Evolutionary conservation across 2,888 invertebrate genomes (phyloP), one percentile per base, ranked within the genome.

Genomic region (Orthonychiurus folsomi): DNA sequence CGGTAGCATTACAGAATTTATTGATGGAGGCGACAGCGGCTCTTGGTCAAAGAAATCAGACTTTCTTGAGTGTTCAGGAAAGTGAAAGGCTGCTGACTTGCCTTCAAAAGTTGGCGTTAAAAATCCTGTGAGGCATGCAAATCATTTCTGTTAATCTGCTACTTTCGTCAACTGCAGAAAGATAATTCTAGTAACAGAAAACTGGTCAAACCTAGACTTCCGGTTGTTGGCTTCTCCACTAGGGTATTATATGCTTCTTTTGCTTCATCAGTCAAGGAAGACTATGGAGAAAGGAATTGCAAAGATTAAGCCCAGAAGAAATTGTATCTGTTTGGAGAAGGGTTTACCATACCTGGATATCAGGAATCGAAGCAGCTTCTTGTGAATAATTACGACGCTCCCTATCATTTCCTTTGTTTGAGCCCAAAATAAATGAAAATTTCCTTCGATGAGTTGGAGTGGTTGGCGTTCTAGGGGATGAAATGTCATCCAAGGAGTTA

Each of bases 201-300:
- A 56, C 5, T 56, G 56, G 50, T 23, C 37, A 59, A 60, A 48
- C 71, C 71, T 59, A 73, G 65, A 56, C 68, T 68, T 50, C 69
- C 72, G 24, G 73, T 68, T 23, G 74, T 69, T 54, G 86, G 85
- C 67, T 86, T 83, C 76, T 94, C 93, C 61, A 97, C 92, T 59
- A 97, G 81, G 73, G 89, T 87, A 75, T 90, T 88, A 80, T 97
- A 97, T 0, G 93, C 96, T 75, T 89, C 85, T 76, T 91, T 92
- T 56, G 93, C 89, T 77, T 93, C 92, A 74, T 88, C 87, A 21
- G 90, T 89, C 73, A 93, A 82, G 27, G 87, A 86, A 27, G 86
- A 85, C 91, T 92, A 57, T 56, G n/a, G 37, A 20, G 59, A 61
- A 64, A 68, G 56, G 65, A 47, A 63, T 59, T 62, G 56, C 24